Evolutionary conservation across 2,797 vertebrate species (phyloP).

Genomic region (Tamandua tetradactyla): DNA sequence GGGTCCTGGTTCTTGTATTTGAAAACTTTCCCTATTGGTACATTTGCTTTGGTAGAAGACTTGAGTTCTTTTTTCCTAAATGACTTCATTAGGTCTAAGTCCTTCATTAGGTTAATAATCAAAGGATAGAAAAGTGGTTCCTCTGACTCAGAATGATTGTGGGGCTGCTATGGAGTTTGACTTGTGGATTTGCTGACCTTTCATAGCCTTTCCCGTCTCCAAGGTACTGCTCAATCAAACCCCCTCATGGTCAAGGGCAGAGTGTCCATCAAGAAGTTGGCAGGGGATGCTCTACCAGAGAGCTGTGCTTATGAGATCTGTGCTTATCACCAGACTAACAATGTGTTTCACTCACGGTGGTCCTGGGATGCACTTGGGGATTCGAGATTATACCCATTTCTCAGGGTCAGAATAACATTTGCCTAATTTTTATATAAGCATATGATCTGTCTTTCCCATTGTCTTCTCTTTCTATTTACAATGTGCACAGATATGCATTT

Average conservation of each 20-base stretch:
- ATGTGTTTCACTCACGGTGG: background rate
- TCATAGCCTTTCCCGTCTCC: background rate
- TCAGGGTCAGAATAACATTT: background rate
- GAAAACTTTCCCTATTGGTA: background rate
- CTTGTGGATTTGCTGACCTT: background rate
- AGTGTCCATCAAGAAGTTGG: background rate
- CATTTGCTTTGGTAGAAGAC: background rate
- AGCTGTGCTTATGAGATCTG: background rate
- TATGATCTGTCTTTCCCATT: background rate
- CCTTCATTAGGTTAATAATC: background rate
- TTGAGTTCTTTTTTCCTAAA: background rate
- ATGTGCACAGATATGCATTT: background rate
- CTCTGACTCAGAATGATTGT: background rate
- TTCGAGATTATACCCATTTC: background rate
- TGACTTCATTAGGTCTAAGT: no score
- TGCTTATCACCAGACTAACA: background rate
- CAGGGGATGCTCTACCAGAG: background rate
- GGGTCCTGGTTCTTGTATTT: background rate
- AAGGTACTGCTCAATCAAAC: background rate
- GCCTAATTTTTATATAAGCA: background rate
- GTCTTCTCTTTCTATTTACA: background rate
- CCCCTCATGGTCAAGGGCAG: background rate
- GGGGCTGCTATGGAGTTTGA: background rate
- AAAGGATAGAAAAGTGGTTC: background rate
- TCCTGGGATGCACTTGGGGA: background rate